Evolutionary conservation across 2,797 vertebrate species (phyloP).

Genomic region (Hephaestus fuliginosus): DNA sequence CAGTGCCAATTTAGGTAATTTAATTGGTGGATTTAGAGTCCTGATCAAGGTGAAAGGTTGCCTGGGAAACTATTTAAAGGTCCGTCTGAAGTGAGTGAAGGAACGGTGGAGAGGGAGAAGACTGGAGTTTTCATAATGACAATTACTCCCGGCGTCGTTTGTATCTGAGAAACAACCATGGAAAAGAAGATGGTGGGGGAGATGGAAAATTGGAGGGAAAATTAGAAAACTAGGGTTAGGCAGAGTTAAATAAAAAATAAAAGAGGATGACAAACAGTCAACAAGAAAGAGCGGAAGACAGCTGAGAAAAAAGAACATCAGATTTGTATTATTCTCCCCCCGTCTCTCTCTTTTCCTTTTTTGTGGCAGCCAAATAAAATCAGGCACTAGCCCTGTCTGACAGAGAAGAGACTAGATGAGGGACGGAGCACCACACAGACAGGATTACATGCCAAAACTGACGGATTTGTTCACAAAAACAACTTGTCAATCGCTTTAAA

Average conservation of each 20-base stretch:
- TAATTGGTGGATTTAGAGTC: slow-evolving; percentile 86
- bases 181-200: slow-evolving; percentile 23
- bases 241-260: slow-evolving; percentile 56
- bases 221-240: slow-evolving; percentile 34
- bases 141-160: slow-evolving; percentile 62
- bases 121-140: slow-evolving; percentile 68
- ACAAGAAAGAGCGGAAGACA: slow-evolving; percentile 50
- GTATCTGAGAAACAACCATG: slow-evolving; percentile 26
- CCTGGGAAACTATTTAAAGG: slow-evolving; percentile 82
- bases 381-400: slow-evolving; percentile 60
- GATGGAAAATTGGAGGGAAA: slow-evolving; percentile 34
- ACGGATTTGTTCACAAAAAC: slow-evolving; percentile 76
- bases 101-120: slow-evolving; percentile 28
- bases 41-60: slow-evolving; percentile 81
- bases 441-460: slow-evolving; percentile 70
- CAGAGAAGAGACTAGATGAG: slow-evolving; percentile 67
- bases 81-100: slow-evolving; percentile 66
- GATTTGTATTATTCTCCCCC: slow-evolving; percentile 46
- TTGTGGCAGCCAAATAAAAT: slow-evolving; percentile 69
- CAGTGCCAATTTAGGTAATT: slow-evolving; percentile 82
- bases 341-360: slow-evolving; percentile 51
- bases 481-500: slow-evolving; percentile 78
- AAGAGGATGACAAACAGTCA: slow-evolving; percentile 51
- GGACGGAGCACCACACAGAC: slow-evolving; percentile 63
- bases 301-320: slow-evolving; percentile 54